Conservation (phyloP, 2,888 invertebrate species). For the Cantharis rustica region DNA sequence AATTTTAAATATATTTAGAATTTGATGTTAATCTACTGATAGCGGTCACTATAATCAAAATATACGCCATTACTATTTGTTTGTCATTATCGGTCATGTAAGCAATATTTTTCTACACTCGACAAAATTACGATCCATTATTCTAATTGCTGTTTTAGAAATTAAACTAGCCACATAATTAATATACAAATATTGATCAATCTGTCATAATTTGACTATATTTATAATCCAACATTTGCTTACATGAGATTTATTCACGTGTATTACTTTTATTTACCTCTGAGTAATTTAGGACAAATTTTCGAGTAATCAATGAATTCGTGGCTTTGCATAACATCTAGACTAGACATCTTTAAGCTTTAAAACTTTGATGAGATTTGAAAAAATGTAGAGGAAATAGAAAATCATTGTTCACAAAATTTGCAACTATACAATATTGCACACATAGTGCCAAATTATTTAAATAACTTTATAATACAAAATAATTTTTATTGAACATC, state of each 20-base stretch:
- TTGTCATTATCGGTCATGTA: conserved; percentile 2
- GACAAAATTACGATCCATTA: conserved; percentile 23
- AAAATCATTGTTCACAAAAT: no score
- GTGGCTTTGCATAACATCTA: no score
- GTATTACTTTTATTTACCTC: neutral
- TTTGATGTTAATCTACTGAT: conserved; percentile 3
- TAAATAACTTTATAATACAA: no score
- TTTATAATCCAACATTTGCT: neutral
- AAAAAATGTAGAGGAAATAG: no score
- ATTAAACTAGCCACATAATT: neutral
- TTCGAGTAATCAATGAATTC: neutral
- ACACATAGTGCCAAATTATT: no score
- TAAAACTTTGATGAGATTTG: no score
- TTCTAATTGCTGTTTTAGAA: conserved; percentile 14
- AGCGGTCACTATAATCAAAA: neutral
- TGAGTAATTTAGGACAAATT: neutral
- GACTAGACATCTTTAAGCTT: no score
- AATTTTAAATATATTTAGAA: neutral
- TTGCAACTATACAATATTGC: no score
- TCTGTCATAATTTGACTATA: neutral
- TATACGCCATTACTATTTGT: conserved; percentile 1
- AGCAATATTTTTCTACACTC: conserved; percentile 23
- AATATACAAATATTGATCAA: conserved; percentile 1
- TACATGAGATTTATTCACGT: neutral
- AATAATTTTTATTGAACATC: no score